Base-by-base conservation (phyloP, 2,797 vertebrate genomes). In the Oreochromis grahami region DNA sequence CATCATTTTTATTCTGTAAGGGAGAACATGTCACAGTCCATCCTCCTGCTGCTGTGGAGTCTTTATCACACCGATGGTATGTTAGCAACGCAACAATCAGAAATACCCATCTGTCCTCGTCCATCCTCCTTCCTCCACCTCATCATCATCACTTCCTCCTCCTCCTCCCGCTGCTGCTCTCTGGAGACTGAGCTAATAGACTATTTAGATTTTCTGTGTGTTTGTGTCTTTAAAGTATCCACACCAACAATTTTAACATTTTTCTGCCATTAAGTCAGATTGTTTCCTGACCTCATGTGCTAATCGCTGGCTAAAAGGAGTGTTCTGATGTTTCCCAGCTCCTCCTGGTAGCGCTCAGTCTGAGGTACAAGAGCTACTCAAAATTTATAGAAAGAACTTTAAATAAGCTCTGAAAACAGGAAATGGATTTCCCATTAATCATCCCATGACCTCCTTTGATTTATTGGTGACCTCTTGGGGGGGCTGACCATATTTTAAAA, bases 101-200 rank as follows among this genome's bases (percentile, higher is more conserved):
- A 92, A 94, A 93, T 86, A 84, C 81, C 80, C 88, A 53, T 74
- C 82, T 88, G 51, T 86, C 79, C 80, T 84, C 78, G 45, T 63
- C 70, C 60, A 14, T 78, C 87, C 45, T 86, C 79, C 51, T 60
- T 65, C 87, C 68, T 70, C 78, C 11, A 12, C 8, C 21, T 84
- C 81, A 55, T 74, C 68, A 36, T 78, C 81, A 43, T 48, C 12
- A 51, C 82, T n/a, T 63, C 79, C 26, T 85, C 84, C 56, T 74
- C 52, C 76, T 80, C 74, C 63, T 80, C 77, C 82, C 13, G 2
- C 70, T 10, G 19, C 41, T 7, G 55, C 15, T 45, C 90, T 79
- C 88, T 26, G 78, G 90, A 82, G 84, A 84, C 79, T 3, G 6
- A 81, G 52, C 65, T 90, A 89, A 90, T 87, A 12, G 84, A 15